Percentiles rank a stretch among this genome's conserved stretches.
phyloP scores from a whole-genome alignment of 2,797 vertebrate genomes.

The Rhabdomys pumilio region DNA sequence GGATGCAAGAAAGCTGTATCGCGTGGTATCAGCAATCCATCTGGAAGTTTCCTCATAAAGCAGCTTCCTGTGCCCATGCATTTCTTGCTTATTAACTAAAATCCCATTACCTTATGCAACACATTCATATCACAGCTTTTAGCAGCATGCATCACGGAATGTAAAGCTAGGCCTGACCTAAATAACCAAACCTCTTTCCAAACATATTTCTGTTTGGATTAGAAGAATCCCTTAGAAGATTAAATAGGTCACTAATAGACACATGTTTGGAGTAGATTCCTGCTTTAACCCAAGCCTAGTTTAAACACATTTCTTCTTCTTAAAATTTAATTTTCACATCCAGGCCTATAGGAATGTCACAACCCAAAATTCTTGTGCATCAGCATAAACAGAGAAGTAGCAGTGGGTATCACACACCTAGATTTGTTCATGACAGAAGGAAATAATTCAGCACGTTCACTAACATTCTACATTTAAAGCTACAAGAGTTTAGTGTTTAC shows the following conservation, averaged over 20 bases:
- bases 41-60: constrained; percentile 52
- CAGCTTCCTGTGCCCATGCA: background rate
- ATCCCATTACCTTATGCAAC: constrained; percentile 64
- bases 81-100: constrained; percentile 72
- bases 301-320: constrained; percentile 66
- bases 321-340: constrained; percentile 78
- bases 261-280: constrained; percentile 81
- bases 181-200: constrained; percentile 84
- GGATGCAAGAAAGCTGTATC: background rate
- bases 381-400: constrained; percentile 82
- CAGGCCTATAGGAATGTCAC: constrained; percentile 23
- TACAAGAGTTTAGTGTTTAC: constrained; percentile 62
- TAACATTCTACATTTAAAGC: constrained; percentile 64
- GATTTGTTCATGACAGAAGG: constrained; percentile 70
- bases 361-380: constrained; percentile 39
- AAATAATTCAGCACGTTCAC: constrained; percentile 55
- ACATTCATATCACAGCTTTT: constrained; percentile 23
- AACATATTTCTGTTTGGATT: constrained; percentile 86
- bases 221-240: constrained; percentile 84
- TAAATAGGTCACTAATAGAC: constrained; percentile 86
- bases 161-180: constrained; percentile 83
- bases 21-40: background rate
- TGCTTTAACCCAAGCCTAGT: constrained; percentile 78
- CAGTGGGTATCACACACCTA: constrained; percentile 72
- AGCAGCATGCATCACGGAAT: constrained; percentile 58